These are phyloP conservation scores for Phyllostomus discolor DNA, from an alignment of 2,113 vertebrate genomes.

Conservation along the genomic window DNA sequence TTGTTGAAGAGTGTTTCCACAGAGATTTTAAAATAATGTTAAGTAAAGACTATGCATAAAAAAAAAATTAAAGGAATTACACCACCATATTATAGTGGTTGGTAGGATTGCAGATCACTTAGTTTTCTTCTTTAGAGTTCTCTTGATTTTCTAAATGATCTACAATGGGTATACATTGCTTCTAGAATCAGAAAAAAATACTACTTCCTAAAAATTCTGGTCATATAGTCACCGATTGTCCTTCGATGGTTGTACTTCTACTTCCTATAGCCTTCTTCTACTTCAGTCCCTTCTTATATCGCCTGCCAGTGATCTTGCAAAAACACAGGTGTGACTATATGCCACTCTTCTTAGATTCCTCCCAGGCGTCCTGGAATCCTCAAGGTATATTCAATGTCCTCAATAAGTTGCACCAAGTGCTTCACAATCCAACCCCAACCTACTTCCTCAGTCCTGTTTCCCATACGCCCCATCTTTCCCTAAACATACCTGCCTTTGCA, in stretches of 20 bases:
- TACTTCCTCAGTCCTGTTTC: neutral
- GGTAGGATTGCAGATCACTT: neutral
- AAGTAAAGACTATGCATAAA: neutral
- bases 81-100: neutral
- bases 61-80: neutral
- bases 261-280: neutral
- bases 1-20: slow-evolving; percentile 39
- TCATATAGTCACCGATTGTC: neutral
- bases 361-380: neutral
- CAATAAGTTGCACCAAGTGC: neutral
- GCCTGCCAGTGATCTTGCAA: neutral
- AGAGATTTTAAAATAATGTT: slow-evolving; percentile 34
- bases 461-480: neutral
- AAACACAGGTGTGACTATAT: neutral
- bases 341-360: neutral
- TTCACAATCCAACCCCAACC: neutral
- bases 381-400: neutral
- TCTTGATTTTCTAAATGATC: slow-evolving; percentile 41
- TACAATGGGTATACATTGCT: neutral
- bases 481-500: neutral
- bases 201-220: neutral
- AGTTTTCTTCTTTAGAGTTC: neutral
- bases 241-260: neutral
- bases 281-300: neutral
- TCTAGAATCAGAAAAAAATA: slow-evolving; percentile 1